phyloP scores from a whole-genome alignment of 1,140 invertebrate species.

The Tenebrio molitor region DNA sequence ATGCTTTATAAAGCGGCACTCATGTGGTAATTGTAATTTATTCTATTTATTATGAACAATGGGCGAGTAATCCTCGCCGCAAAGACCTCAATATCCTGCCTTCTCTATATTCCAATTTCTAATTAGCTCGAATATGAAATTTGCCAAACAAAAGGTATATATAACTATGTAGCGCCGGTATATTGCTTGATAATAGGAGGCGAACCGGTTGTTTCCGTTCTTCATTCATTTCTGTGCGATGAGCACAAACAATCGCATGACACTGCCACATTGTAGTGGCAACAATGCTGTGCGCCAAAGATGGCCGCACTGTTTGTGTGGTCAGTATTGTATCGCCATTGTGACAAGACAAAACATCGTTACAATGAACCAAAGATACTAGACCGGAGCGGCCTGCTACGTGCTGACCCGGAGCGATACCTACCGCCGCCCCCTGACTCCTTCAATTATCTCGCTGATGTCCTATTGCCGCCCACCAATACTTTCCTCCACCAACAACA shows the following conservation, averaged over 20 bases:
- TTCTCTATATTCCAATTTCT: slow-evolving; percentile 45
- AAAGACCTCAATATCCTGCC: slow-evolving; percentile 45
- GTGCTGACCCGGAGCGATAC: slow-evolving; percentile 26
- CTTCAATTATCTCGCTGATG: too few relatives aligned
- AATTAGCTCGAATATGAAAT: slow-evolving; percentile 44
- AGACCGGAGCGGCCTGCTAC: neutral
- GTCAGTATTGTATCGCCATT: slow-evolving; percentile 58
- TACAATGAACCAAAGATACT: slow-evolving; percentile 42
- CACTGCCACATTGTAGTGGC: slow-evolving; percentile 59
- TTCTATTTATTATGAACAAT: slow-evolving; percentile 46
- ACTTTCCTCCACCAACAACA: too few relatives aligned
- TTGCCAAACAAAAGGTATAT: slow-evolving; percentile 44
- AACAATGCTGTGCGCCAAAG: slow-evolving; percentile 58
- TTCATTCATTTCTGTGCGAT: slow-evolving; percentile 62
- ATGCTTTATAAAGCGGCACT: slow-evolving; percentile 40
- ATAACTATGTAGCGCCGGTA: slow-evolving; percentile 49
- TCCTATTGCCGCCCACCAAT: too few relatives aligned
- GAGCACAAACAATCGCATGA: slow-evolving; percentile 61
- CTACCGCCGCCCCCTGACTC: neutral
- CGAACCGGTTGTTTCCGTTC: slow-evolving; percentile 61
- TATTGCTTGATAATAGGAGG: slow-evolving; percentile 60
- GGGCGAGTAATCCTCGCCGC: slow-evolving; percentile 35
- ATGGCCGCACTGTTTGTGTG: slow-evolving; percentile 59
- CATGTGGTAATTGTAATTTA: slow-evolving; percentile 47
- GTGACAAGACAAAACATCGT: slow-evolving; percentile 56